phyloP scores from a whole-genome alignment of 2,113 vertebrate species.

The Chitala chitala region DNA sequence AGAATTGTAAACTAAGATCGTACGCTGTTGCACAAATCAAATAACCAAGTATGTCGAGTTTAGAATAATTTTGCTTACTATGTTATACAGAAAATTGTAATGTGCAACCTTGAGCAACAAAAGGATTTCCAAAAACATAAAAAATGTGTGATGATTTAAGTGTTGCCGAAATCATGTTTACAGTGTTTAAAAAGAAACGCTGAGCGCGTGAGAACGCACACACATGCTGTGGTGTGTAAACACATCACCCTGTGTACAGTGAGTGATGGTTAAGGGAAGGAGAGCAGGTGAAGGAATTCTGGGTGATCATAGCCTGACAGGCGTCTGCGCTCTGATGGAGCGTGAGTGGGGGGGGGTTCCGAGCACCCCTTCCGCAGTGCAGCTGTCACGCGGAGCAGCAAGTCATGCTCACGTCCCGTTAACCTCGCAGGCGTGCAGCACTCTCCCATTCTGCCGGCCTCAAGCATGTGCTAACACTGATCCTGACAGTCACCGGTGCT shows the following conservation, averaged over 20 bases:
- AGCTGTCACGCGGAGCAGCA: not conserved
- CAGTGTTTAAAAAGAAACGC: not conserved
- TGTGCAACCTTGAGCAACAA: too few relatives aligned
- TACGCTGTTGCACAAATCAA: not conserved
- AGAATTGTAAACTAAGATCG: constrained; percentile 27
- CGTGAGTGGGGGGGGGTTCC: not conserved
- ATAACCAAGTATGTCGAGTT: not conserved
- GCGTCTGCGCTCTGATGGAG: constrained; percentile 7
- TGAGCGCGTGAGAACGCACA: too few relatives aligned
- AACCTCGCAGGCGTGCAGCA: not conserved
- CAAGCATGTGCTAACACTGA: too few relatives aligned
- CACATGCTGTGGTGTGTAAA: too few relatives aligned
- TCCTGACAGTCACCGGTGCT: too few relatives aligned
- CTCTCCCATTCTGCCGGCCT: too few relatives aligned
- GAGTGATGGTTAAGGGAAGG: not conserved
- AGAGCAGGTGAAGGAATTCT: not conserved
- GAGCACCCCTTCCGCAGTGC: not conserved
- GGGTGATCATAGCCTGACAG: not conserved
- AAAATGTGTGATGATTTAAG: not conserved
- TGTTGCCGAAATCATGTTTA: not conserved
- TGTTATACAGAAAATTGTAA: too few relatives aligned
- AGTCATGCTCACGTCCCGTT: not conserved
- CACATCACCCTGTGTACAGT: too few relatives aligned
- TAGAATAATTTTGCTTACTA: too few relatives aligned
- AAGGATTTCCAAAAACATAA: not conserved